These are phyloP conservation scores for Cryptocheilus praepositus DNA, from an alignment of 2,888 invertebrate genomes.

Conservation along the genomic window DNA sequence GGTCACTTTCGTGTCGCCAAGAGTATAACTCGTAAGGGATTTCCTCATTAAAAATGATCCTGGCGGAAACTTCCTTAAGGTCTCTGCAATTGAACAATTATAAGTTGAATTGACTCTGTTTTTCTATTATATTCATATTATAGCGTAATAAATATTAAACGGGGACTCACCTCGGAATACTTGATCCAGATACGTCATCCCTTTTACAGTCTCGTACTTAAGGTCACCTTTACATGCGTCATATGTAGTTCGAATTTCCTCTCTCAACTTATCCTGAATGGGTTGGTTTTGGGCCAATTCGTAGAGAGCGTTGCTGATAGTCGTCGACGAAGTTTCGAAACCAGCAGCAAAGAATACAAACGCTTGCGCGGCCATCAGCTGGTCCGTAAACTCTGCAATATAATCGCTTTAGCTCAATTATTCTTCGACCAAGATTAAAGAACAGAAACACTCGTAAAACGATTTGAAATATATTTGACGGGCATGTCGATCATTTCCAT, in stretches of 20 bases:
- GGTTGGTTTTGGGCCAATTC: conserved; percentile 51
- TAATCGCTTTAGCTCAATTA: neutral
- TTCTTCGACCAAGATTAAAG: neutral
- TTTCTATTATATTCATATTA: too few species aligned
- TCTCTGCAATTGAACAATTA: conserved; percentile 44
- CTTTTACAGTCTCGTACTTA: conserved; percentile 2
- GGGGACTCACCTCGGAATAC: conserved; percentile 3
- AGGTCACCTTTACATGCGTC: neutral
- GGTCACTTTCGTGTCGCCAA: conserved; percentile 42
- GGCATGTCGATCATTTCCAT: too few species aligned
- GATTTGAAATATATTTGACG: too few species aligned
- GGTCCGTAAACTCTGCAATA: conserved; percentile 52
- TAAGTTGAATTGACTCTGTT: too few species aligned
- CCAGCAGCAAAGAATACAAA: conserved; percentile 58
- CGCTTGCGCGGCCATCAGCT: conserved; percentile 54
- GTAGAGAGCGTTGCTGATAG: conserved; percentile 48
- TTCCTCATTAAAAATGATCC: conserved; percentile 42
- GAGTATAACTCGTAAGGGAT: conserved; percentile 50
- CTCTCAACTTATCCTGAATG: conserved; percentile 48
- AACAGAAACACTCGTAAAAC: neutral
- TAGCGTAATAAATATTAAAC: too few species aligned
- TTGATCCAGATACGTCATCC: conserved; percentile 8
- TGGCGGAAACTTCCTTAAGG: conserved; percentile 59
- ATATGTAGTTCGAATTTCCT: conserved; percentile 36
- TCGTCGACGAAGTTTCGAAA: conserved; percentile 57